Base-by-base conservation (phyloP, 2,888 invertebrate species). In the Therioaphis trifolii region DNA sequence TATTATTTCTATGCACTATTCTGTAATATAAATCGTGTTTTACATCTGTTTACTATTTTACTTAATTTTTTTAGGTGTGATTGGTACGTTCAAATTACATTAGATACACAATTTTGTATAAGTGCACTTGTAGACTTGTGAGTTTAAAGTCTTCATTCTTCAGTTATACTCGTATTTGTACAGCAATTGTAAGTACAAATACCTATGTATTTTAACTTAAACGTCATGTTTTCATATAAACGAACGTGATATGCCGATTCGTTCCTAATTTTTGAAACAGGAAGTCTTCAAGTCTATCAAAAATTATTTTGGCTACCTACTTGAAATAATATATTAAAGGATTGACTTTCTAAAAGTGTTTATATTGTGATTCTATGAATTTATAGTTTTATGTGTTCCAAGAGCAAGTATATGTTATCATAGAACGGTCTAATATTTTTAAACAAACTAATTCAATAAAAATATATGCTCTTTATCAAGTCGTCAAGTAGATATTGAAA, bases 261-360 rank as follows among this genome's bases (percentile, higher is more conserved):
- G 49, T 66, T 77, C 61, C 77, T 77, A 63, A 63, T 76, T 76
- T 77, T 77, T 24, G 52, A 21, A 49, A 40, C 24, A 68, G 77
- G 77, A 77, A 66, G 77, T 66, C 15, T 27, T 66, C n/a, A 4
- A 77, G 43, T 49, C n/a, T n/a, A n/a, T n/a, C n/a, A n/a, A n/a
- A n/a, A n/a, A n/a, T n/a, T n/a, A n/a, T n/a, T n/a, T n/a, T n/a
- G n/a, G n/a, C n/a, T n/a, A n/a, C n/a, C n/a, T n/a, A n/a, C n/a
- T n/a, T n/a, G n/a, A n/a, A n/a, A n/a, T n/a, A n/a, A n/a, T n/a
- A n/a, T 40, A 52, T 52, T 66, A 66, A 66, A 77, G 77, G 77
- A 77, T 77, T 52, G 49, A 77, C 66, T 77, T 77, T 77, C 66
- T 77, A 77, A 77, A 52, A 66, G 77, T 66, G 35, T 77, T 77